Evolutionary conservation across 2,888 invertebrate species (phyloP), one percentile per base, ranked within the genome.

Genomic region (Pyrrhia umbra): DNA sequence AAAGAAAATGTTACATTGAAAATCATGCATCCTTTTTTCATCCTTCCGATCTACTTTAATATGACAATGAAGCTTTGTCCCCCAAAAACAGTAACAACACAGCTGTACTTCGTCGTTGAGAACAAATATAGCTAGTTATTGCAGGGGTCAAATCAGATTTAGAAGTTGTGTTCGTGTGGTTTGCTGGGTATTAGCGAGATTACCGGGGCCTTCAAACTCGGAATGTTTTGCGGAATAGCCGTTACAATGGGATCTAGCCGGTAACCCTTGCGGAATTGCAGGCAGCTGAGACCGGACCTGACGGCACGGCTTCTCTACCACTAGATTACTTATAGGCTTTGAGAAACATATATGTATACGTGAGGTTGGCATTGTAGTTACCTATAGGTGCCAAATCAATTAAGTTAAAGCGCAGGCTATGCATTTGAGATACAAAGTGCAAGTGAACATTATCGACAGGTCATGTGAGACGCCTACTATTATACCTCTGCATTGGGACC

Each of bases 181-280:
- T 86, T 80, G 81, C 78, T 78, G 81, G 83, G 86, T 85, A 87
- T 87, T 86, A 88, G 82, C 69, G 75, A 82, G 84, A 84, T 88
- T 87, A 87, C 82, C 43, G 74, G 68, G 76, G 80, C 79, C 83
- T 81, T 80, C 82, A 81, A 85, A 84, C 81, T 79, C 68, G 79
- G 79, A 84, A 85, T 86, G 83, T 86, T 88, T 85, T 82, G 86
- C 75, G 80, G 69, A 82, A 85, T 81, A 77, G 80, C 77, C 75
- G 78, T 77, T 79, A 80, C 77, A 70, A 65, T 71, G 73, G 80
- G 77, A 75, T 77, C 78, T 73, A 73, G 68, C 51, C 55, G 46
- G 78, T 62, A 80, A 76, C 81, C 83, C 76, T 81, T 80, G 77
- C 70, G 77, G 84, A 78, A 81, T 81, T 77, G 77, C 55, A 61